Evolutionary conservation across 1,140 invertebrate species (phyloP).

Genomic region (Brachionus sp.): DNA sequence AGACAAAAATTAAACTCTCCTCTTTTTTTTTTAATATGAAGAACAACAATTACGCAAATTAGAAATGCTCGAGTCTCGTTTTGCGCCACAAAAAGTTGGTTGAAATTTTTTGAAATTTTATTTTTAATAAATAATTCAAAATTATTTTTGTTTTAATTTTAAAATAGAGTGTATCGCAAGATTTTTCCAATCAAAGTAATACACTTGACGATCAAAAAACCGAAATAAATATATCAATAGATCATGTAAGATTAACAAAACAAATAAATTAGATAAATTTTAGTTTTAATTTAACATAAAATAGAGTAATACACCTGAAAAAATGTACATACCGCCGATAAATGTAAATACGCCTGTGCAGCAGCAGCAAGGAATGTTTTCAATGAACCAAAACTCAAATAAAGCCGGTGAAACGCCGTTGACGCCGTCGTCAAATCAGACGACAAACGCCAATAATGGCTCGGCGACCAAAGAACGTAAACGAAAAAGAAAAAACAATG

Average conservation of each 20-base stretch:
- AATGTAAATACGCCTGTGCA: conserved; percentile 38
- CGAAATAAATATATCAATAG: conserved; percentile 26
- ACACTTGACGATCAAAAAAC: conserved; percentile 41
- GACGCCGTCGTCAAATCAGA: background rate
- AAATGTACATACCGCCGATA: conserved; percentile 34
- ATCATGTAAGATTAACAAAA: conserved; percentile 9
- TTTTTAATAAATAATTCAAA: conserved; percentile 4
- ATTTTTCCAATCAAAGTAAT: conserved; percentile 44
- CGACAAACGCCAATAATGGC: background rate
- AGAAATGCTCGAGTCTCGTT: conserved; percentile 45
- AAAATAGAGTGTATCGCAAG: conserved; percentile 32
- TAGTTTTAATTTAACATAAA: background rate
- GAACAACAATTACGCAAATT: conserved; percentile 42
- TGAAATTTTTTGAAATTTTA: background rate
- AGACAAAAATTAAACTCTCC: conserved; percentile 14
- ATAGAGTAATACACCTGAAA: conserved; percentile 44
- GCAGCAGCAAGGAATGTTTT: background rate
- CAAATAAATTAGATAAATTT: background rate
- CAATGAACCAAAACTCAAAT: conserved; percentile 25
- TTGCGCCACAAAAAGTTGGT: conserved; percentile 41
- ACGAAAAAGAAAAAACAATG: conserved; percentile 36
- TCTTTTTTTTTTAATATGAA: conserved; percentile 9
- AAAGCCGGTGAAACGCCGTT: background rate
- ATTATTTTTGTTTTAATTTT: background rate
- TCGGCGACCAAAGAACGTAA: conserved; percentile 37